phyloP scores from a whole-genome alignment of 1,140 invertebrate species.

The Calycopis cecrops region DNA sequence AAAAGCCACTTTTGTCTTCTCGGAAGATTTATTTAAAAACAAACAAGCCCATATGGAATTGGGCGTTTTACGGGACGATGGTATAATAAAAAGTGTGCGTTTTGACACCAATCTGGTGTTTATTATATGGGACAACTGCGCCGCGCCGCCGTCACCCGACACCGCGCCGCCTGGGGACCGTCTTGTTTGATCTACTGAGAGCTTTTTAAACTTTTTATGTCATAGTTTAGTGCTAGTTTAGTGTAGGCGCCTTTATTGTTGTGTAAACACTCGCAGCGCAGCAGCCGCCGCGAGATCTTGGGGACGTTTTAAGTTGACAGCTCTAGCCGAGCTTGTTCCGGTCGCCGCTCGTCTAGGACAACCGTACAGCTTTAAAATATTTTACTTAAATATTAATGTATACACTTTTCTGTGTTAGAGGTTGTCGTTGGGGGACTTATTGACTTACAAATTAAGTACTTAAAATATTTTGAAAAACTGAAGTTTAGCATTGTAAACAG shows the following conservation, averaged over 20 bases:
- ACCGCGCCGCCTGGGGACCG: constrained; percentile 60
- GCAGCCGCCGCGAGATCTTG: constrained; percentile 30
- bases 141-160: constrained; percentile 54
- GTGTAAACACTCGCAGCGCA: constrained; percentile 64
- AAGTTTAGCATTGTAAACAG: not conserved
- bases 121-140: constrained; percentile 70
- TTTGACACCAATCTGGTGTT: constrained; percentile 72
- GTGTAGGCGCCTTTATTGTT: constrained; percentile 69
- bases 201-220: constrained; percentile 74
- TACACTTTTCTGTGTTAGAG: not conserved
- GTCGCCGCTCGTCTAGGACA: not conserved
- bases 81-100: constrained; percentile 69
- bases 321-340: constrained; percentile 1
- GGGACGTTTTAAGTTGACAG: constrained; percentile 6
- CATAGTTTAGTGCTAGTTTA: constrained; percentile 69
- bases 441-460: not conserved
- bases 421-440: not conserved
- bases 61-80: constrained; percentile 59
- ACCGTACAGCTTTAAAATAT: not conserved
- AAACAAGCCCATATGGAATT: constrained; percentile 36
- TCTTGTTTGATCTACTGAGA: constrained; percentile 73
- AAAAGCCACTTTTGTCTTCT: constrained; percentile 35
- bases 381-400: not conserved
- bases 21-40: constrained; percentile 62
- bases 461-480: not conserved